Base-by-base conservation (phyloP, 2,888 invertebrate genomes). In the Dicranocentrus wangi region DNA sequence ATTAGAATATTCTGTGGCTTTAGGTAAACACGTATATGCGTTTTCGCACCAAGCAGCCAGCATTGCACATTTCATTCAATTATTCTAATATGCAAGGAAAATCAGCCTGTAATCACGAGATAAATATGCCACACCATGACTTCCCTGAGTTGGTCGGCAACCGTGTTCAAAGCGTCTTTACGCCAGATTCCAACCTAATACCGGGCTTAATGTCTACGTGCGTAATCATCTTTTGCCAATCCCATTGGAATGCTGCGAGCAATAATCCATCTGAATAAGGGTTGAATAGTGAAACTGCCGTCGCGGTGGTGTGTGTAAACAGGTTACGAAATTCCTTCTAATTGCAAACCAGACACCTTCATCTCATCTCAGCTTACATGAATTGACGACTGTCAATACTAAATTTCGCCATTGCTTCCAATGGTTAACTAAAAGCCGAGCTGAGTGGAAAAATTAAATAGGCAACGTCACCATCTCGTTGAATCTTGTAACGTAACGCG, bases 341-440 rank as follows among this genome's bases (percentile, higher is more conserved):
- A 71, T 71, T 71, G 70, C 60, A 58, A 71, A 71, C 60, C 60
- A 43, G 70, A 71, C 70, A 71, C 70, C 58, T 58, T 58, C 63
- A 53, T 65, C 42, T 58, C 63, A 53, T 65, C 63, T 73, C 63
- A 39, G 63, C 63, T 73, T 73, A 63, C 72, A 43, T 53, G 32
- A 63, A 63, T 73, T 73, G 63, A 32, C 51, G 63, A 53, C 63
- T 65, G 53, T 65, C 63, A 73, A 53, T 63, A 60, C 63, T 73
- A 73, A 73, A 63, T 73, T 58, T 17, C 55, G 42, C 32, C 21
- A 32, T 10, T n/a, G 53, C n/a, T 28, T 51, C 53, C 51, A 27
- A 58, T 53, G n/a, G 43, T 21, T 19, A 2, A n/a, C 19, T 19
- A 7, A 53, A 53, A 3, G 27, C 27, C 28, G 1, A 23, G 25